Base-by-base conservation (phyloP, 2,888 invertebrate genomes). In the Thereva unica region DNA sequence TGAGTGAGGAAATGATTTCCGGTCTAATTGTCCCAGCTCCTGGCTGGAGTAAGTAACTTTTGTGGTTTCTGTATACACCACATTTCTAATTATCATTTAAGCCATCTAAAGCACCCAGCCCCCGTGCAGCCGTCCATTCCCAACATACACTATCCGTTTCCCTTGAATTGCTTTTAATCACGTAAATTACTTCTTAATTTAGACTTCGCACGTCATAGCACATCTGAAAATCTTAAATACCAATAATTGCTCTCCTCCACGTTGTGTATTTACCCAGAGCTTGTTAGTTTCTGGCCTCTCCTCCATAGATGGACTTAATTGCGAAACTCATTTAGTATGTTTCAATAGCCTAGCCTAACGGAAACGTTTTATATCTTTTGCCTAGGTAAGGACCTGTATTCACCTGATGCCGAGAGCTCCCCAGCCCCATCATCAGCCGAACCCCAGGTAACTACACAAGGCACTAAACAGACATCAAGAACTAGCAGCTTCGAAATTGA, bases 21-120 rank as follows among this genome's bases (percentile, higher is more conserved):
- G 95, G 94, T 69, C 88, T 97, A 78, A 97, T 97, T 81, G 96
- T 97, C 71, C 97, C 97, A 34, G 96, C 96, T 64, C 97, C 97
- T 66, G 93, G 94, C 79, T 93, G 93, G 92, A 92, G 93, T 92
- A 83, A 91, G 90, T 87, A 75, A 53, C 37, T 41, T 54, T 59
- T 66, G 41, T 44, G 47, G 40, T 42, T 65, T 40, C 35, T 40
- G 40, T 55, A 23, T 56, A 47, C n/a, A n/a, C 41, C 23, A 55
- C 4, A 1, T 50, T 34, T 50, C 34, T 45, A 3, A 5, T 64
- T 67, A 52, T 56, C 41, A 65, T 41, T 59, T 35, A 42, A 49
- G 34, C 7, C 40, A 23, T 59, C 40, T 41, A 55, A 59, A 59
- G 44, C 45, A 2, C 23, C 23, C 23, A 23, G 1, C 23, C 23